Conservation (phyloP, 2,113 vertebrate species). For the Ptychochromis oligacanthus region DNA sequence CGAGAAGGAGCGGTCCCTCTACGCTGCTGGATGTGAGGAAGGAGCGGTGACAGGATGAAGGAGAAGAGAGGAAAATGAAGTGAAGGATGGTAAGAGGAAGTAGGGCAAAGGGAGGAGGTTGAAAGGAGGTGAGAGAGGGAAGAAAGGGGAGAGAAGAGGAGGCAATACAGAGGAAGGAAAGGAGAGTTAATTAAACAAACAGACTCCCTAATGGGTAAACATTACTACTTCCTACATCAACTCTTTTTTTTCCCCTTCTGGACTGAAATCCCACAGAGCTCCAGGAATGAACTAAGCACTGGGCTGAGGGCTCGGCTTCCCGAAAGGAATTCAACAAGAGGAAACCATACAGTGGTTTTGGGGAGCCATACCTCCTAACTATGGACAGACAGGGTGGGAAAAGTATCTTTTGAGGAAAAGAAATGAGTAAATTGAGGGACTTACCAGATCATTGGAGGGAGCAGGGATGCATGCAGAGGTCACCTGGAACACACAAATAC, state of each 20-base stretch:
- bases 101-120: conserved; percentile 8
- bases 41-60: neutral
- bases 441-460: conserved; percentile 86
- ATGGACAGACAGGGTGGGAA: conserved; percentile 10
- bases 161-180: conserved; percentile 53
- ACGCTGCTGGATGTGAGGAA: conserved; percentile 58
- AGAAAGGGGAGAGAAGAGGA: conserved; percentile 2
- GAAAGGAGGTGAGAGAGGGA: conserved; percentile 10
- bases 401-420: conserved; percentile 10
- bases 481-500: conserved; percentile 80
- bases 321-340: conserved; percentile 48
- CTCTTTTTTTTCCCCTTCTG: neutral
- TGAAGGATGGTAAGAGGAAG: conserved; percentile 14
- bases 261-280: conserved; percentile 39
- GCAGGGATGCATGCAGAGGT: conserved; percentile 82
- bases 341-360: conserved; percentile 55
- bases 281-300: conserved; percentile 51
- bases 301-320: conserved; percentile 40
- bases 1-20: conserved; percentile 70
- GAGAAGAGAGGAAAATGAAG: neutral
- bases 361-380: conserved; percentile 32
- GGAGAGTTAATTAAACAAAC: conserved; percentile 74
- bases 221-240: conserved; percentile 64
- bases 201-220: conserved; percentile 67
- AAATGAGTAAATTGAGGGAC: conserved; percentile 37